Percentiles rank a stretch among this genome's conserved stretches.
Conservation (phyloP, 2,113 vertebrate species). For the Phrynosoma platyrhinos region DNA sequence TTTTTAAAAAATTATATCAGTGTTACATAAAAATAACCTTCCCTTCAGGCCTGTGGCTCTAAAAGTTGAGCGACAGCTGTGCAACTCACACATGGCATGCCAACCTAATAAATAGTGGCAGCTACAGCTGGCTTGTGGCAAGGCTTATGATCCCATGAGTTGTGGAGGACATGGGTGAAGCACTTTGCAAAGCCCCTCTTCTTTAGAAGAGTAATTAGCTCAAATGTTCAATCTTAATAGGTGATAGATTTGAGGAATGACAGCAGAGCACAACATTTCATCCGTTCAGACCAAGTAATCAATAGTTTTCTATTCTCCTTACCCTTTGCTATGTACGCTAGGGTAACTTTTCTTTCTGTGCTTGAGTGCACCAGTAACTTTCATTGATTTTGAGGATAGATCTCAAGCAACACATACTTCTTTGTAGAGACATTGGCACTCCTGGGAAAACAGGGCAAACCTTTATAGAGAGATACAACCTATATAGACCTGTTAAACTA, state of each 20-base stretch:
- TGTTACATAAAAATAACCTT: neutral
- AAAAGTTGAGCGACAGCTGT: too few relatives aligned
- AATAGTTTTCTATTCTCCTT: conserved; percentile 52
- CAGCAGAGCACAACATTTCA: conserved; percentile 41
- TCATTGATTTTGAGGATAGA: conserved; percentile 68
- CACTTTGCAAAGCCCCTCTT: neutral
- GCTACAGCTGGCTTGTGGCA: neutral
- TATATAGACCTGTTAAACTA: neutral
- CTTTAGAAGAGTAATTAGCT: conserved; percentile 17
- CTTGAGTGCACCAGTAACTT: conserved; percentile 45
- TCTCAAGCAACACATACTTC: conserved; percentile 59
- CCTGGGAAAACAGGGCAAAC: conserved; percentile 44
- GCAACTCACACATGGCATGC: too few relatives aligned
- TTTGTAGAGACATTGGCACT: conserved; percentile 45
- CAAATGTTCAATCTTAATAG: conserved; percentile 28
- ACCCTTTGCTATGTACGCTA: conserved; percentile 17
- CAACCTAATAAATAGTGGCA: too few relatives aligned
- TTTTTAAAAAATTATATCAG: too few relatives aligned
- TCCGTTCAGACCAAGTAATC: conserved; percentile 61
- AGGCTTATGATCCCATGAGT: neutral
- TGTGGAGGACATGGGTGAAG: conserved; percentile 2
- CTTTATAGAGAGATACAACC: conserved; percentile 28
- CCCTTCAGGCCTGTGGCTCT: too few relatives aligned
- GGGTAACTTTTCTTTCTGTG: conserved; percentile 54
- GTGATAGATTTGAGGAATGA: conserved; percentile 43